Percentiles rank a stretch among this genome's conserved stretches.
Evolutionary conservation across 2,113 vertebrate genomes (phyloP).

Genomic region (Crotalus tigris): DNA sequence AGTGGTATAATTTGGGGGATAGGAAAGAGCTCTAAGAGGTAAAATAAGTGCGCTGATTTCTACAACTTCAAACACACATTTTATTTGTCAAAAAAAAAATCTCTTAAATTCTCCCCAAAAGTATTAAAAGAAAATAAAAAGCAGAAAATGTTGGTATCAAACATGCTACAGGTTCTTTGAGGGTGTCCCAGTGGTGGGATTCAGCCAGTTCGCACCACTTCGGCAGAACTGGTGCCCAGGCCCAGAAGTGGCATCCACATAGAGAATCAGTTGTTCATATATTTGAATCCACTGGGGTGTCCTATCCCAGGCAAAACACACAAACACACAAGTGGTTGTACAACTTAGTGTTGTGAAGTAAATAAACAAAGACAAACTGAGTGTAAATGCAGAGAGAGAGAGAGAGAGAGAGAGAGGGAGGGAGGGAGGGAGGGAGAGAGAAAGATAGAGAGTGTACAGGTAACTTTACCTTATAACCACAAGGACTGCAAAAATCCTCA

Average conservation of each 20-base stretch:
- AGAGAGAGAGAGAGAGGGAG: too few relatives aligned
- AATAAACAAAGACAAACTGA: not conserved
- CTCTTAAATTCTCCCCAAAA: not conserved
- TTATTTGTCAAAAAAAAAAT: not conserved
- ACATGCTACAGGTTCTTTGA: not conserved
- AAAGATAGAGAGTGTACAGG: too few relatives aligned
- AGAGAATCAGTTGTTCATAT: too few relatives aligned
- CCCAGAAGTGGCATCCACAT: too few relatives aligned
- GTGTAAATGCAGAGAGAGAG: not conserved
- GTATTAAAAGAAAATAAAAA: not conserved
- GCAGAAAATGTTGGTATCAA: not conserved
- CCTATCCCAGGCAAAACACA: not conserved
- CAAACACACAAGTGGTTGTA: not conserved
- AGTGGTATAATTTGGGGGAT: not conserved
- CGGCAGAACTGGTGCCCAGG: too few relatives aligned
- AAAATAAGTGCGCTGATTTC: not conserved
- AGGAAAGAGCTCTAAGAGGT: not conserved
- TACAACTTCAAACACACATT: not conserved
- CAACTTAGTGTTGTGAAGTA: not conserved
- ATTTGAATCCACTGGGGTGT: not conserved
- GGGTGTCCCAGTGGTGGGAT: not conserved
- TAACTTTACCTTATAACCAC: too few relatives aligned
- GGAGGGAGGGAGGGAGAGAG: too few relatives aligned
- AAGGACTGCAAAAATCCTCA: too few relatives aligned
- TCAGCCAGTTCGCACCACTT: too few relatives aligned